A percentile compares a stretch with the other conserved stretches of the same genome.
These are phyloP conservation scores for Porites lobata DNA, from an alignment of 92 coral and sea anemone genomes.

Conservation along the genomic window DNA sequence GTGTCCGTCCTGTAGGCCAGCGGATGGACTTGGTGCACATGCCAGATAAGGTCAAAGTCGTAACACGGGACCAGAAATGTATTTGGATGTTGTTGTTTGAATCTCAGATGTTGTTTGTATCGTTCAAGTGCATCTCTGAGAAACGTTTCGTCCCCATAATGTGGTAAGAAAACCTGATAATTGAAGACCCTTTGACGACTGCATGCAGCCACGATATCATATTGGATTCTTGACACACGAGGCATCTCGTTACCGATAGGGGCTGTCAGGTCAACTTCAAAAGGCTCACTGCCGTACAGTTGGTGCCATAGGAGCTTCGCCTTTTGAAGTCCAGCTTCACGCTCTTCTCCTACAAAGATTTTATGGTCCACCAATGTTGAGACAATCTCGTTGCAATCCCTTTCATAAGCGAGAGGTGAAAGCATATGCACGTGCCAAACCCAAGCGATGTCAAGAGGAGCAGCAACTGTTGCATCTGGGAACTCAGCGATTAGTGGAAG, in stretches of 20 bases:
- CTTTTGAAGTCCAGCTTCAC: neutral
- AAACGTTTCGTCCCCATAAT: slow-evolving; percentile 58
- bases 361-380: slow-evolving; percentile 28
- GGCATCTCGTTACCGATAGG: neutral
- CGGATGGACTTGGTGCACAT: slow-evolving; percentile 79
- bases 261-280: slow-evolving; percentile 33
- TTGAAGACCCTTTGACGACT: slow-evolving; percentile 50
- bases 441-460: slow-evolving; percentile 74
- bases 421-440: slow-evolving; percentile 79
- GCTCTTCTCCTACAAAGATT: neutral
- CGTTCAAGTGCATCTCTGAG: slow-evolving; percentile 64
- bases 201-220: slow-evolving; percentile 44
- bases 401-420: slow-evolving; percentile 67
- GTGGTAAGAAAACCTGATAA: slow-evolving; percentile 77
- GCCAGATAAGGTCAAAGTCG: slow-evolving; percentile 85
- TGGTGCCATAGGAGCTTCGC: slow-evolving; percentile 40
- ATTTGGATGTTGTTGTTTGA: slow-evolving; percentile 68
- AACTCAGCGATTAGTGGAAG: slow-evolving; percentile 46
- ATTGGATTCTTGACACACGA: slow-evolving; percentile 18
- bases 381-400: slow-evolving; percentile 62
- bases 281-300: slow-evolving; percentile 44
- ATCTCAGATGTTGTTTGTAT: slow-evolving; percentile 60
- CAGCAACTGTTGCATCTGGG: slow-evolving; percentile 8
- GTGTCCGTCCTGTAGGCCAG: slow-evolving; percentile 56
- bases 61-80: slow-evolving; percentile 81